These are phyloP conservation scores for Spodoptera litura DNA, from an alignment of 1,140 invertebrate genomes.

Conservation along the genomic window DNA sequence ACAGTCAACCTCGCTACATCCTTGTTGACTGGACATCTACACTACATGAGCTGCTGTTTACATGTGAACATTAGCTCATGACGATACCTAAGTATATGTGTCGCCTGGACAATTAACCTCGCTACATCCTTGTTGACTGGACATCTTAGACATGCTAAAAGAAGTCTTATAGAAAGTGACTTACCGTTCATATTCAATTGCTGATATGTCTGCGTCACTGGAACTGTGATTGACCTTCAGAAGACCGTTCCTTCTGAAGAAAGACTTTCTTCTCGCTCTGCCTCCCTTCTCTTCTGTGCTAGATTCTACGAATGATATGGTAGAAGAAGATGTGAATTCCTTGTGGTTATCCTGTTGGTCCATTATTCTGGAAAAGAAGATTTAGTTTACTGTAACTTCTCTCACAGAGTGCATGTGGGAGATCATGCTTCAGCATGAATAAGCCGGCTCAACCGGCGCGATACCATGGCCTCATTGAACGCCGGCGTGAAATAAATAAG, in stretches of 20 bases:
- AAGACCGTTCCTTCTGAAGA: constrained; percentile 56
- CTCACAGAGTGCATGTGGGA: too few species aligned
- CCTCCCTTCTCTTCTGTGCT: constrained; percentile 57
- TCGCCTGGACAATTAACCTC: too few species aligned
- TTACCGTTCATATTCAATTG: constrained; percentile 64
- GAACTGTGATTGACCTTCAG: constrained; percentile 56
- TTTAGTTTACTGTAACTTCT: neutral
- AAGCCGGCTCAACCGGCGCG: neutral
- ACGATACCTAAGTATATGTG: too few species aligned
- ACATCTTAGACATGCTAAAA: too few species aligned
- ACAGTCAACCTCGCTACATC: too few species aligned
- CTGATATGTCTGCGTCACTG: constrained; percentile 65
- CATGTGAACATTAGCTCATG: too few species aligned
- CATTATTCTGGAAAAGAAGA: constrained; percentile 49
- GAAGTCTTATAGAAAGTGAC: neutral
- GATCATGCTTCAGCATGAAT: too few species aligned
- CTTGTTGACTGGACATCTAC: too few species aligned
- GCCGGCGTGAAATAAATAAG: too few species aligned
- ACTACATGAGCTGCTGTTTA: too few species aligned
- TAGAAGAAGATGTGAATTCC: constrained; percentile 61
- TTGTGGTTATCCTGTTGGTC: constrained; percentile 51
- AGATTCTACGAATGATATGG: constrained; percentile 63
- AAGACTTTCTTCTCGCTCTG: constrained; percentile 37
- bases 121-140: too few species aligned
- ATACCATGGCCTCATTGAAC: neutral